phyloP scores from a whole-genome alignment of 2,888 invertebrate genomes.

The Sesia bembeciformis region DNA sequence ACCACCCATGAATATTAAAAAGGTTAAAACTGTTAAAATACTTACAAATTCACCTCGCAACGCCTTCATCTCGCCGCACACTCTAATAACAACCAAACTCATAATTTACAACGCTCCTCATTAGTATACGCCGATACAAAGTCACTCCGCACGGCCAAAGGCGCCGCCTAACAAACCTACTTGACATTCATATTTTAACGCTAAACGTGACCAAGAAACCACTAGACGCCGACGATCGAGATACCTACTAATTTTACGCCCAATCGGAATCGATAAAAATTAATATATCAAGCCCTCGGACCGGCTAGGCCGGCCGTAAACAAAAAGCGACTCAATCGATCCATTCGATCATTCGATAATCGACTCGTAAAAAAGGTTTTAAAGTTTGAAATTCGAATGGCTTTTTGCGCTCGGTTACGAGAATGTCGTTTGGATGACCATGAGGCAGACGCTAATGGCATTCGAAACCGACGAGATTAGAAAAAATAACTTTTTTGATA shows the following conservation, averaged over 20 bases:
- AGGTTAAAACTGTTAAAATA: slow-evolving; percentile 31
- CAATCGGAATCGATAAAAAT: slow-evolving; percentile 64
- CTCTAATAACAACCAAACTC: slow-evolving; percentile 47
- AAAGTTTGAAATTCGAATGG: slow-evolving; percentile 45
- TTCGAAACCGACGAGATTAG: slow-evolving; percentile 40
- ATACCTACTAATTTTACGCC: slow-evolving; percentile 61
- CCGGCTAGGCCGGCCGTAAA: slow-evolving; percentile 12
- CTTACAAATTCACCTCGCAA: slow-evolving; percentile 51
- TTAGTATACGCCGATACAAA: slow-evolving; percentile 55
- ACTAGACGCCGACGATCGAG: slow-evolving; percentile 39
- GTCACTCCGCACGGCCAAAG: slow-evolving; percentile 37
- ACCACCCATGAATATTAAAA: slow-evolving; percentile 15
- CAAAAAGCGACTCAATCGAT: slow-evolving; percentile 44
- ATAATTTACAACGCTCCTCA: slow-evolving; percentile 55
- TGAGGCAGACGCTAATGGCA: slow-evolving; percentile 39
- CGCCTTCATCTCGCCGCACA: slow-evolving; percentile 62
- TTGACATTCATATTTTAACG: slow-evolving; percentile 64
- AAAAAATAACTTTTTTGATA: slow-evolving; percentile 26
- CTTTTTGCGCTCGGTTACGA: slow-evolving; percentile 55
- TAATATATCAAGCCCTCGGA: slow-evolving; percentile 49
- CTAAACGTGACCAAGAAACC: slow-evolving; percentile 56
- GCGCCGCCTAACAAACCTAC: slow-evolving; percentile 45
- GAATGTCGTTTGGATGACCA: slow-evolving; percentile 66
- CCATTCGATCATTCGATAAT: slow-evolving; percentile 24
- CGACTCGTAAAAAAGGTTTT: slow-evolving; percentile 40